A percentile compares a stretch with the other conserved stretches of the same genome.
phyloP scores from a whole-genome alignment of 2,113 vertebrate genomes.

The Lophura nycthemera region DNA sequence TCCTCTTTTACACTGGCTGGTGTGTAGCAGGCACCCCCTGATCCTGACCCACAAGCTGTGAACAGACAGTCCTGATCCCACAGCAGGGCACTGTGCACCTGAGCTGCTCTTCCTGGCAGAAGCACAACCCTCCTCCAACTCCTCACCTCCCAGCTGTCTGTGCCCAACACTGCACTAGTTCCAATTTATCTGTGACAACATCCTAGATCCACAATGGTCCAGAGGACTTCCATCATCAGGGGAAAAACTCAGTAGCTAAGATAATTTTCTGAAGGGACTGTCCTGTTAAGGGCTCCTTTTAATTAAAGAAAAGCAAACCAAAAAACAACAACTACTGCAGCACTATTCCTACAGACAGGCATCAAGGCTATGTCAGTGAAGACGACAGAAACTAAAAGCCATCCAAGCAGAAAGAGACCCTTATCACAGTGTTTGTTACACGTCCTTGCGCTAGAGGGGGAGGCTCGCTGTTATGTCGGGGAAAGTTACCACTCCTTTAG shows the following conservation, averaged over 20 bases:
- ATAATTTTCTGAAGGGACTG: background rate
- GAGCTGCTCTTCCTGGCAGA: background rate
- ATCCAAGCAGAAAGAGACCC: background rate
- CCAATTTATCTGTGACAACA: background rate
- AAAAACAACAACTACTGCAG: background rate
- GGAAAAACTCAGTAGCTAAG: background rate
- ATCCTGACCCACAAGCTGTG: background rate
- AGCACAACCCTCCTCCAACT: background rate
- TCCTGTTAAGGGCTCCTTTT: background rate
- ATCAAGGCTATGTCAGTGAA: background rate
- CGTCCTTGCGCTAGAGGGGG: background rate
- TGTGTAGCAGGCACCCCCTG: background rate
- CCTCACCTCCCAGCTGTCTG: background rate
- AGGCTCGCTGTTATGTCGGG: background rate
- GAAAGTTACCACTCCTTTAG: background rate
- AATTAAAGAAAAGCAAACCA: background rate
- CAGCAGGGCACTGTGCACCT: rapidly evolving
- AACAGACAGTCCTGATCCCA: background rate
- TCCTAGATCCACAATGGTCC: background rate
- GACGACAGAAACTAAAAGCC: background rate
- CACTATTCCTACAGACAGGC: background rate
- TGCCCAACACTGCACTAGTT: background rate
- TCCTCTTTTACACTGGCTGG: background rate
- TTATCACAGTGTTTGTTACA: background rate
- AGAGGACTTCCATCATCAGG: background rate